These are phyloP conservation scores for Anableps anableps DNA, from an alignment of 2,797 vertebrate genomes.

Conservation along the genomic window DNA sequence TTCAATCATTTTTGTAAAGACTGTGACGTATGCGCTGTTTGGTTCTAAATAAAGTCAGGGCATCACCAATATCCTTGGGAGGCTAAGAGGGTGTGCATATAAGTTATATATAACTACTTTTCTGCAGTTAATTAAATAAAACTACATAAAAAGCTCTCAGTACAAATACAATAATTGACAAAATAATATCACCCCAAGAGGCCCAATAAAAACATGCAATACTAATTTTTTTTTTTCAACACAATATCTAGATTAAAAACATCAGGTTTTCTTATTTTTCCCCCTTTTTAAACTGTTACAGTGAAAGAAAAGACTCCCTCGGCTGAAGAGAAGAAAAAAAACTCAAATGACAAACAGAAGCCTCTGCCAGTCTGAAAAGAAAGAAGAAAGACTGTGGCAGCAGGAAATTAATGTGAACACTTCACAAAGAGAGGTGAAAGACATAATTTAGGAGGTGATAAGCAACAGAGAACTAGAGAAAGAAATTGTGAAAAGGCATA, in stretches of 20 bases:
- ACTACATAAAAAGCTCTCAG: neutral
- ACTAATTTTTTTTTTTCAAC: neutral
- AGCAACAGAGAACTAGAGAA: conserved; percentile 14
- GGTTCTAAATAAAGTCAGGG: neutral
- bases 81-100: neutral
- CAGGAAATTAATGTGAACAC: conserved; percentile 33
- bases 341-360: conserved; percentile 36
- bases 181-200: neutral
- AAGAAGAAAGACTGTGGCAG: conserved; percentile 18
- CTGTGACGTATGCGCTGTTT: neutral
- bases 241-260: neutral
- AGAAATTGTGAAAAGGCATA: conserved; percentile 13
- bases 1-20: neutral
- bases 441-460: conserved; percentile 35
- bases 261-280: neutral
- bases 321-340: conserved; percentile 29
- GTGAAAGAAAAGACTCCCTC: neutral
- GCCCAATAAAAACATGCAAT: neutral
- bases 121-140: neutral
- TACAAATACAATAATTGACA: neutral
- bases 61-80: neutral
- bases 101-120: neutral
- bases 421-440: conserved; percentile 34
- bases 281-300: conserved; percentile 21
- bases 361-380: conserved; percentile 31